phyloP scores from a whole-genome alignment of 2,113 vertebrate species.

The Sylvia atricapilla region DNA sequence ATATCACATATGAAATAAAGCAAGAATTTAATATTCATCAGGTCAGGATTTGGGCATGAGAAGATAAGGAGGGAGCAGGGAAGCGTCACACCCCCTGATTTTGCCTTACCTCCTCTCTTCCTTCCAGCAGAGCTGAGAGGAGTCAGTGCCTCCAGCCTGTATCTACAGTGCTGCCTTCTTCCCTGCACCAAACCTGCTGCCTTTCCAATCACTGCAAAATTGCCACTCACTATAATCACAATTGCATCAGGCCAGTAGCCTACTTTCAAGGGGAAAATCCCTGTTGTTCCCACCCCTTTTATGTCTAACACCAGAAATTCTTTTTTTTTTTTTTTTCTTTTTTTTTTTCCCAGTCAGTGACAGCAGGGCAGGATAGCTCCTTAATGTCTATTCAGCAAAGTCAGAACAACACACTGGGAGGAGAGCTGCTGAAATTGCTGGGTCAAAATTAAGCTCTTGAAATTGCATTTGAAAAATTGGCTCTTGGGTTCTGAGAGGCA shows the following conservation, averaged over 20 bases:
- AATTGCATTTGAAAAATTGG: not conserved
- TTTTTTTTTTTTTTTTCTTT: too few relatives aligned
- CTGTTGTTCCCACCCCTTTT: not conserved
- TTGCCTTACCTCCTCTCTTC: not conserved
- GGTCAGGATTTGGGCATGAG: not conserved
- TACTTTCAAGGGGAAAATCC: not conserved
- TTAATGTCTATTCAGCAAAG: not conserved
- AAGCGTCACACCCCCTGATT: accelerated
- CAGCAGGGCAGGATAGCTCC: not conserved
- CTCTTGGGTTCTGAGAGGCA: not conserved
- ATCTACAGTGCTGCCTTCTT: not conserved
- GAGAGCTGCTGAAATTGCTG: not conserved
- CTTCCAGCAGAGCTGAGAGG: not conserved
- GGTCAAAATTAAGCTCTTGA: slow-evolving; percentile 5
- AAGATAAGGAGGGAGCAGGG: not conserved
- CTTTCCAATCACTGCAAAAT: not conserved
- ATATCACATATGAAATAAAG: not conserved
- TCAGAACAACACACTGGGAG: not conserved
- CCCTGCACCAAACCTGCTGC: not conserved
- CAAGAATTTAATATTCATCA: not conserved
- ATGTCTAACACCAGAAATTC: not conserved
- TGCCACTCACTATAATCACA: not conserved
- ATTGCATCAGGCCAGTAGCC: not conserved
- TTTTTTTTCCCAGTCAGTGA: not conserved
- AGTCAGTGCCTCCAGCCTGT: not conserved